Evolutionary conservation across 2,113 vertebrate species (phyloP).

Genomic region (Apodemus speciosus): DNA sequence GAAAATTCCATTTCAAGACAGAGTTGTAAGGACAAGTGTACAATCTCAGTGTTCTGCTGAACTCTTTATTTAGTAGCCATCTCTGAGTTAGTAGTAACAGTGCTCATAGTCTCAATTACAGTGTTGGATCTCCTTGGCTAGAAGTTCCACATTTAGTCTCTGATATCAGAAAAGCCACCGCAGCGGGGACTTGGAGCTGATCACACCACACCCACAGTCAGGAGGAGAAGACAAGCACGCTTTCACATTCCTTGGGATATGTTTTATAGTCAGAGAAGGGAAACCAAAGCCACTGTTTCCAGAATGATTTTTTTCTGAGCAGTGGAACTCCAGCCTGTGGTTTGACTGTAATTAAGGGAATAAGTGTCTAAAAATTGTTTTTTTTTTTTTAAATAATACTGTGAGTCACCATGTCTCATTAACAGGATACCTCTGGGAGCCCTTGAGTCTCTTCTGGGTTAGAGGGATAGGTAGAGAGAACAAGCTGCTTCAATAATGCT

Average conservation of each 20-base stretch:
- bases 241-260: neutral
- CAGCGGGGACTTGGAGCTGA: neutral
- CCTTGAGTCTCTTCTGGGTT: neutral
- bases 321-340: neutral
- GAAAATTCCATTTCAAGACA: slow-evolving; percentile 81
- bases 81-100: slow-evolving; percentile 74
- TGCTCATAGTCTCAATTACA: slow-evolving; percentile 28
- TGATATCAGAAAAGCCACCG: neutral
- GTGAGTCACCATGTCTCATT: neutral
- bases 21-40: slow-evolving; percentile 83
- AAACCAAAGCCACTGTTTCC: neutral
- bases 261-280: neutral
- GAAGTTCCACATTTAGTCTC: neutral
- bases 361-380: neutral
- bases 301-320: neutral
- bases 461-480: neutral
- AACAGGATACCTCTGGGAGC: neutral
- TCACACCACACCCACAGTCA: neutral
- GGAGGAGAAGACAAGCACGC: no score
- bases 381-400: neutral
- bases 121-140: neutral
- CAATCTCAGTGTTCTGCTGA: slow-evolving; percentile 56
- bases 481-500: neutral
- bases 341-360: neutral
- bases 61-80: slow-evolving; percentile 34